These are phyloP conservation scores for Drosophila gaucha DNA, from an alignment of 2,888 invertebrate genomes.

Conservation along the genomic window DNA sequence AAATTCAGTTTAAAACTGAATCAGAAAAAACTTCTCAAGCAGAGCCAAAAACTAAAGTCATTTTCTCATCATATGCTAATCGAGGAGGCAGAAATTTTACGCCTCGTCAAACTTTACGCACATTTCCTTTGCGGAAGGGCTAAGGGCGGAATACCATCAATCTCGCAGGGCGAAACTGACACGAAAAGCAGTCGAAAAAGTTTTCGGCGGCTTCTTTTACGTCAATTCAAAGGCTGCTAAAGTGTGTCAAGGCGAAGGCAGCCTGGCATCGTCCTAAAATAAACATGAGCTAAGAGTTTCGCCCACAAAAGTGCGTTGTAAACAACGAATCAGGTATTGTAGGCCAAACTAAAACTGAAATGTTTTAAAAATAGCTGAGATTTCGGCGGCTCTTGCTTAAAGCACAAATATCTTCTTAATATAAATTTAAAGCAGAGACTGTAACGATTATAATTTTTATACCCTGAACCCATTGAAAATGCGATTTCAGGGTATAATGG, in stretches of 20 bases:
- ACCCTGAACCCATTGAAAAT: too few relatives aligned
- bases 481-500: too few relatives aligned
- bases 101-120: slow-evolving; percentile 18
- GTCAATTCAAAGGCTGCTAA: slow-evolving; percentile 31
- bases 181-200: slow-evolving; percentile 38
- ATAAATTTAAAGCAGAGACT: too few relatives aligned
- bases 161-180: slow-evolving; percentile 36
- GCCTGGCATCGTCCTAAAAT: slow-evolving; percentile 54
- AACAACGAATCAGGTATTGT: not conserved
- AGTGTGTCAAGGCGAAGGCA: slow-evolving; percentile 64
- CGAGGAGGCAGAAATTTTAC: slow-evolving; percentile 24
- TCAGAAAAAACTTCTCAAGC: slow-evolving; percentile 7
- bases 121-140: not conserved
- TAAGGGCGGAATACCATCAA: slow-evolving; percentile 37
- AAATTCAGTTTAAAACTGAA: not conserved
- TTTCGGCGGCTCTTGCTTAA: too few relatives aligned
- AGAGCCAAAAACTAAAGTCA: slow-evolving; percentile 11
- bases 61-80: slow-evolving; percentile 24
- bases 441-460: too few relatives aligned
- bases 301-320: not conserved
- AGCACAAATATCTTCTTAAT: too few relatives aligned
- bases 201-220: slow-evolving; percentile 19
- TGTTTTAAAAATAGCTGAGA: too few relatives aligned
- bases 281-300: slow-evolving; percentile 35
- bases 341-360: too few relatives aligned